Evolutionary conservation across 2,113 vertebrate genomes (phyloP).

Genomic region (Zapus hudsonius): DNA sequence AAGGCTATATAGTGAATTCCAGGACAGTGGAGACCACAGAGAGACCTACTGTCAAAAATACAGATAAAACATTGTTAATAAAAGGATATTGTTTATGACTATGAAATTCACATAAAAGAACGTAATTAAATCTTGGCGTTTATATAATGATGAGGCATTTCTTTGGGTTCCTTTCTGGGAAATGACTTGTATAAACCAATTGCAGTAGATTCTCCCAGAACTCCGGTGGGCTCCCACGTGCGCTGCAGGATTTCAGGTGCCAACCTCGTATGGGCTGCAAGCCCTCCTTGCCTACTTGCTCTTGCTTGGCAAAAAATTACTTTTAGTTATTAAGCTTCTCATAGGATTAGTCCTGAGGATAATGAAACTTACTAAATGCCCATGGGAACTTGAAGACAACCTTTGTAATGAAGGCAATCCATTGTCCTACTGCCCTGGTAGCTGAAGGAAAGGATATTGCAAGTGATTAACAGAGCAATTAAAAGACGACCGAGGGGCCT

Average conservation of each 20-base stretch:
- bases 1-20: background rate
- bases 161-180: background rate
- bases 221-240: background rate
- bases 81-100: background rate
- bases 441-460: slow-evolving; percentile 50
- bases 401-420: slow-evolving; percentile 69
- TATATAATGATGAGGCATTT: background rate
- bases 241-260: no score
- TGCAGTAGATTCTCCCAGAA: slow-evolving; percentile 20
- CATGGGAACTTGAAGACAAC: slow-evolving; percentile 76
- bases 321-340: slow-evolving; percentile 76
- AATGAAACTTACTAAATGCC: slow-evolving; percentile 75
- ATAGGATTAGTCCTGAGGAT: slow-evolving; percentile 74
- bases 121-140: background rate
- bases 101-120: background rate
- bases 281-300: background rate
- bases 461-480: slow-evolving; percentile 73
- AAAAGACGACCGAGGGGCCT: slow-evolving; percentile 43
- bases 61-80: no score
- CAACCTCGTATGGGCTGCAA: slow-evolving; percentile 19
- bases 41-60: no score
- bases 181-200: background rate
- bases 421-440: slow-evolving; percentile 50
- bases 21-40: no score
- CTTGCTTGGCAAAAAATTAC: slow-evolving; percentile 48